Evolutionary conservation across 2,888 invertebrate genomes (phyloP).

Genomic region (Unio delphinus): DNA sequence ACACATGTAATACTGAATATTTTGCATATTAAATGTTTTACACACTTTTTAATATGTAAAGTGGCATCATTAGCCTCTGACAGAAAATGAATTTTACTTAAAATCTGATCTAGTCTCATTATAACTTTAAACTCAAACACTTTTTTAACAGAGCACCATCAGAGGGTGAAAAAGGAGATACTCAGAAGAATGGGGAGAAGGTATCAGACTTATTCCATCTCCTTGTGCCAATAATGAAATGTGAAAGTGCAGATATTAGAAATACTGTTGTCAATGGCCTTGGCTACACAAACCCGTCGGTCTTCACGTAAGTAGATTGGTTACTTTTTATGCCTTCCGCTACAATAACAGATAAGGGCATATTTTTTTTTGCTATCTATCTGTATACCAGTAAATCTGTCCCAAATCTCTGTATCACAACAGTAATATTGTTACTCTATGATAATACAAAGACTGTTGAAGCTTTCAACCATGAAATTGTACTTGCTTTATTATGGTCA

Average conservation of each 20-base stretch:
- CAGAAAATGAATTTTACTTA: too few relatives aligned
- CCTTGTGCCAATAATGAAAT: conserved; percentile 90
- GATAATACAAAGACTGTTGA: too few relatives aligned
- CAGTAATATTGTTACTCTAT: too few relatives aligned
- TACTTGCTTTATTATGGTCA: too few relatives aligned
- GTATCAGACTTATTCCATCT: conserved; percentile 92
- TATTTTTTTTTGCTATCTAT: background rate
- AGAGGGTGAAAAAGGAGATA: conserved; percentile 72
- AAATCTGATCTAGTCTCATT: too few relatives aligned
- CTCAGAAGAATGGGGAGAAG: conserved; percentile 74
- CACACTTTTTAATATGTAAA: too few relatives aligned
- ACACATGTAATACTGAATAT: too few relatives aligned
- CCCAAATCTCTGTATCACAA: too few relatives aligned
- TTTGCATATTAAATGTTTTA: too few relatives aligned
- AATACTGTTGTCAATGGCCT: conserved; percentile 93
- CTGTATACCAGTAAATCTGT: background rate
- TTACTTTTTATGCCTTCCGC: background rate
- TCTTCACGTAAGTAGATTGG: conserved; percentile 83
- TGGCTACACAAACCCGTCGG: conserved; percentile 94
- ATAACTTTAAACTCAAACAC: too few relatives aligned
- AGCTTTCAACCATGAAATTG: too few relatives aligned
- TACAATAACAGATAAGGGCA: background rate
- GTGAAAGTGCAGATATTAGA: conserved; percentile 93
- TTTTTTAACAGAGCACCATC: conserved; percentile 72
- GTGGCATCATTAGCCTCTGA: too few relatives aligned